Conservation (phyloP, 2,888 invertebrate species). For the Synergus japonicus region DNA sequence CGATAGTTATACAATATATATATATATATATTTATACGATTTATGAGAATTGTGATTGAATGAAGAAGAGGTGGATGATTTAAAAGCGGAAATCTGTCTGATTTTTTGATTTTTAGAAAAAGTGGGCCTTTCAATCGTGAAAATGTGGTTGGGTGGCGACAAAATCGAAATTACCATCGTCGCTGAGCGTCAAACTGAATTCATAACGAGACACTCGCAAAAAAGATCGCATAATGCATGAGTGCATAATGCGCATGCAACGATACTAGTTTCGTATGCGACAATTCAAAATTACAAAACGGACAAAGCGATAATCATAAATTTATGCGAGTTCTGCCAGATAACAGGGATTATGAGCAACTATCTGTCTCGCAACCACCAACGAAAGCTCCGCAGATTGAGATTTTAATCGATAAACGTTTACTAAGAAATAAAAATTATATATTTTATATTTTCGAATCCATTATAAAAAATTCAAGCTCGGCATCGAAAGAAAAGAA, state of each 20-base stretch:
- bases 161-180: not conserved
- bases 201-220: conserved; percentile 3
- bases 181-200: conserved; percentile 7
- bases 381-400: not conserved
- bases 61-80: too few species aligned
- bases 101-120: not conserved
- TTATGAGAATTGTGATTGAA: too few species aligned
- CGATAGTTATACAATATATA: too few species aligned
- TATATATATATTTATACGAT: too few species aligned
- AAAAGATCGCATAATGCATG: conserved; percentile 2
- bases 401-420: not conserved
- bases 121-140: not conserved
- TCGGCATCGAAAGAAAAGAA: too few species aligned
- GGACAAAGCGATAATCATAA: conserved; percentile 7
- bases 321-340: not conserved
- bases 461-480: too few species aligned
- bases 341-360: not conserved
- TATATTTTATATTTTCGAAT: not conserved
- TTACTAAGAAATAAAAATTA: not conserved
- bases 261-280: not conserved
- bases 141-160: not conserved
- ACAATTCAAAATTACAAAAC: conserved; percentile 3
- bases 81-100: too few species aligned
- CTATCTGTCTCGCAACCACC: not conserved
- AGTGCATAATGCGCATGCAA: conserved; percentile 7